Base-by-base conservation (phyloP, 2,113 vertebrate genomes). In the Rutilus rutilus region DNA sequence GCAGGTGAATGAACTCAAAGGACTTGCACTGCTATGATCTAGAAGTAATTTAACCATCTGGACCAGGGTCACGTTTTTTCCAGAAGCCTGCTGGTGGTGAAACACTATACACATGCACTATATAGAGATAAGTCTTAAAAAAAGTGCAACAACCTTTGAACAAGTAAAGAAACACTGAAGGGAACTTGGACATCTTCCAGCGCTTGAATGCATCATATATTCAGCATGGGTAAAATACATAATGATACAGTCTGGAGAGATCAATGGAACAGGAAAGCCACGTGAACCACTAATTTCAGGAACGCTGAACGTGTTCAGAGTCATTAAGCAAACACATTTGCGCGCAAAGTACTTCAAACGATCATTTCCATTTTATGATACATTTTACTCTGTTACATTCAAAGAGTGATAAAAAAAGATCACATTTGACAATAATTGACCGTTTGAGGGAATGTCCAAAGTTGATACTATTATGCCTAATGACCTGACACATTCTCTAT, bases 11-110 rank as follows among this genome's bases (percentile, higher is more conserved):
- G 60, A 88, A 90, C 74, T 59, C 83, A 42, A 85, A 3, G 77
- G 86, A 76, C 42, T 57, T 25, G 47, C 59, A 69, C 17, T 74
- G 82, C 78, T 69, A 82, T 81, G 88, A 82, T 89, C 86, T 76
- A 82, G 87, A 89, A 91, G 82, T 87, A 88, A 90, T 89, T 88
- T 69, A 57, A 80, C 89, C 91, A 91, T 92, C 88, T 91, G 91
- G 90, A 87, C 83, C 64, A 81, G 81, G 89, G 89, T 90, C 87
- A 91, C 42, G 85, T 77, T 92, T 87, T 87, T 90, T 80, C 86
- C 64, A 74, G 42, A 73, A 65, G 82, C 77, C 75, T 79, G 77
- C 42, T 79, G 60, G 75, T 73, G 81, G 84, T 86, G 84, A 85
- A 69, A 82, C 11, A 52, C 62, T 79, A 83, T 57, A 67, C 74